Base-by-base conservation (phyloP, 2,797 vertebrate species). In the Anguilla marmorata region DNA sequence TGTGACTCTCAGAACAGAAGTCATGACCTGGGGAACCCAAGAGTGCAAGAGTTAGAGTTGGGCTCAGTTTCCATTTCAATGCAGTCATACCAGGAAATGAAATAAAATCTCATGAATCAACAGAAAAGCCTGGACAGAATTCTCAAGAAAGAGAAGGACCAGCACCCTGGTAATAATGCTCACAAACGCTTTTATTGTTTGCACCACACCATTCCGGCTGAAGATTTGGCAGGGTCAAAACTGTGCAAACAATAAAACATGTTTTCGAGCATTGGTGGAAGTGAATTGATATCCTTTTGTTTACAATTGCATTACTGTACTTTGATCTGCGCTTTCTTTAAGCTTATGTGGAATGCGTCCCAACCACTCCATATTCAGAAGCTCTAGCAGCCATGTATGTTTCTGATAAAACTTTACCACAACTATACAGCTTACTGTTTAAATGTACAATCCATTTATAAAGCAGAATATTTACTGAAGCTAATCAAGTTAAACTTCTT, bases 1-100 rank as follows among this genome's bases (percentile, higher is more conserved):
- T 94, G 89, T 96, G 96, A 54, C 94, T 96, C 91, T 97, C 96
- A 2, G 93, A 94, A 88, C 97, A 98, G 89, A 97, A 98, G 94
- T 97, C 96, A 92, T 97, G 96, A 85, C 96, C 97, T 98, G 86
- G 1, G 87, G 1, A 52, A 56, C 54, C 16, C 16, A 19, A 16
- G 3, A 58, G 14, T 14, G 14, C 7, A 7, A 52, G 27, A 30
- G 37, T 24, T 7, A 24, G n/a, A 12, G 16, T 0, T 30, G 30
- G 80, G 45, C 33, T 24, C 52, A 0, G 5, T 54, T 54, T 1
- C 21, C 41, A 9, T 24, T 27, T 48, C 4, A n/a, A 24, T n/a
- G 21, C 50, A n/a, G 24, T 9, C 11, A 9, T 24, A 8, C 45
- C 21, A 2, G 11, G 7, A 30, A 74, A 33, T 74, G 0, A 41